phyloP scores from a whole-genome alignment of 1,140 invertebrate genomes.

The Chironomus tepperi region DNA sequence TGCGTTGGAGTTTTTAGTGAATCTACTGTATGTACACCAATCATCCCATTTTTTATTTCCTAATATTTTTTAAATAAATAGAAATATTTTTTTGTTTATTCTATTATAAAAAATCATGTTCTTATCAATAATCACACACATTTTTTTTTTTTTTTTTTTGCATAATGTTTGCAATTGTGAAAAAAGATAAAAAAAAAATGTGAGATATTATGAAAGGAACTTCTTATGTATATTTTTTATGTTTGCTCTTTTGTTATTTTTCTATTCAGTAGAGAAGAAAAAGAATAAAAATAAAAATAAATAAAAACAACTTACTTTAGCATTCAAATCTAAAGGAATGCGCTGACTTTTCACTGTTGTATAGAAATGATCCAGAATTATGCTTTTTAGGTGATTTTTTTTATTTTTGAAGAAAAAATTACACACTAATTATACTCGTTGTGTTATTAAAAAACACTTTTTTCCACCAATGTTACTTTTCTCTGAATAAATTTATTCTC shows the following conservation, averaged over 20 bases:
- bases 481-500: background rate
- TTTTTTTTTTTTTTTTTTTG: too few relatives aligned
- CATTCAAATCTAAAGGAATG: background rate
- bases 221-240: conserved; percentile 1
- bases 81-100: too few relatives aligned
- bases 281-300: background rate
- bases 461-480: conserved; percentile 7
- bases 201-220: background rate
- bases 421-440: background rate
- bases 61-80: background rate
- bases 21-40: background rate
- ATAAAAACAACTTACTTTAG: background rate
- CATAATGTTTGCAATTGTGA: background rate
- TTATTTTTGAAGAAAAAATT: background rate
- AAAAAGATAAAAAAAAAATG: background rate
- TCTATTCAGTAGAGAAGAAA: background rate
- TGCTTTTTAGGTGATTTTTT: background rate
- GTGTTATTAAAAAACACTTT: background rate
- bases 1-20: background rate
- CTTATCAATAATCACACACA: too few relatives aligned
- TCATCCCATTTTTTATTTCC: conserved; percentile 25
- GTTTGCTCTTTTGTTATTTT: background rate
- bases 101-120: too few relatives aligned
- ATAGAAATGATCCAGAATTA: conserved; percentile 11
- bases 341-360: background rate